Conservation (phyloP, 2,113 vertebrate genomes). For the Sebastes fasciatus region DNA sequence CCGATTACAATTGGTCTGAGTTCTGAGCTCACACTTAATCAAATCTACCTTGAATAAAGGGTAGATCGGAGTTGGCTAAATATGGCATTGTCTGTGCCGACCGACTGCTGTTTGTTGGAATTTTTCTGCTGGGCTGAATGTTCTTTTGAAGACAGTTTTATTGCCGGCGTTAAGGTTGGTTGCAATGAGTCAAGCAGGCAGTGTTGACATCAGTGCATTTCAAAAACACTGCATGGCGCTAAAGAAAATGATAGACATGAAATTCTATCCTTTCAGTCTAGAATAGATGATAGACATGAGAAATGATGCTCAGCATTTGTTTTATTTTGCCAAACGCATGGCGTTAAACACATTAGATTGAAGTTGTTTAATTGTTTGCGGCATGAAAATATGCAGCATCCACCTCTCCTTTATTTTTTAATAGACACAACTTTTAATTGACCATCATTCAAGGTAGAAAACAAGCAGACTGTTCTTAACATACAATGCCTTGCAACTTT, state of each 20-base stretch:
- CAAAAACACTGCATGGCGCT: neutral
- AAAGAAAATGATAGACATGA: neutral
- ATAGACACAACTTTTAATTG: too few species aligned
- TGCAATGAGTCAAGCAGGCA: constrained; percentile 33
- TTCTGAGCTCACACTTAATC: neutral
- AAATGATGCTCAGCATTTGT: constrained; percentile 6
- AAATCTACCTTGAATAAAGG: constrained; percentile 7
- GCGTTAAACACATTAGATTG: neutral
- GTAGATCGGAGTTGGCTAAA: constrained; percentile 19
- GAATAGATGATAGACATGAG: neutral
- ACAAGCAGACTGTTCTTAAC: neutral
- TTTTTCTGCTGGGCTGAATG: neutral
- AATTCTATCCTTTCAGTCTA: neutral
- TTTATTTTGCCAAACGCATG: constrained; percentile 4
- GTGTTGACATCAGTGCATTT: constrained; percentile 35
- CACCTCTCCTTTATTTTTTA: neutral
- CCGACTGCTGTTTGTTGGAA: constrained; percentile 10
- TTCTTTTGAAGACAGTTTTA: constrained; percentile 47
- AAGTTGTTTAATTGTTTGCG: neutral
- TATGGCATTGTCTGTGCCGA: constrained; percentile 7
- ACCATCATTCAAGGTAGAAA: neutral
- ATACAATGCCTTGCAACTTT: neutral
- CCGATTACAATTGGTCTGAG: constrained; percentile 1
- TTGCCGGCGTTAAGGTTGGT: constrained; percentile 30
- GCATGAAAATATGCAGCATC: neutral